Evolutionary conservation across 2,888 invertebrate genomes (phyloP).

Genomic region (Sinhomidia bicolor): DNA sequence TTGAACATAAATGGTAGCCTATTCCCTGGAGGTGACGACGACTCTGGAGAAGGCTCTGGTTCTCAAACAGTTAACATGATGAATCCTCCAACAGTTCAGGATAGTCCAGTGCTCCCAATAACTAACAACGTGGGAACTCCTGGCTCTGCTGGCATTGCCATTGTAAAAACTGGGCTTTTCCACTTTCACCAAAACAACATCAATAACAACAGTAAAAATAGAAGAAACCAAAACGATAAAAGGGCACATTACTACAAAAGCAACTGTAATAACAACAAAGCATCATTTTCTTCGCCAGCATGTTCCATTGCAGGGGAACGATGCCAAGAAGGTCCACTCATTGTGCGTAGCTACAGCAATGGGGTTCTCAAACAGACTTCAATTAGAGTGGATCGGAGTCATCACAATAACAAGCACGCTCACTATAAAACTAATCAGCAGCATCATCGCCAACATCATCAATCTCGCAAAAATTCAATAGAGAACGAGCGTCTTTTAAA

Average conservation of each 20-base stretch:
- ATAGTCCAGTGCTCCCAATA: background rate
- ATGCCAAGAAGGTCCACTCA: constrained; percentile 30
- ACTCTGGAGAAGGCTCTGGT: constrained; percentile 4
- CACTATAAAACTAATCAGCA: background rate
- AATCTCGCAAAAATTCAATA: background rate
- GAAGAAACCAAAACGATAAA: background rate
- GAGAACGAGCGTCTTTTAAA: background rate
- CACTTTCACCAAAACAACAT: constrained; percentile 5
- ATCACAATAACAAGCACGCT: background rate
- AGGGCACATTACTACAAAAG: background rate
- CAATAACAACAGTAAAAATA: constrained; percentile 7
- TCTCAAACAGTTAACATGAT: constrained; percentile 29
- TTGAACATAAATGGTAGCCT: constrained; percentile 56
- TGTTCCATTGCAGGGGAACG: background rate
- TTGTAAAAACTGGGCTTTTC: background rate
- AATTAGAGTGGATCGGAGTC: background rate
- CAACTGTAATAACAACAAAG: background rate
- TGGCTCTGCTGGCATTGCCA: background rate
- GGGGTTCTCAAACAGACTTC: constrained; percentile 51
- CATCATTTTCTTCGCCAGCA: background rate
- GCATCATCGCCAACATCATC: background rate
- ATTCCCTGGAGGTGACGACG: background rate
- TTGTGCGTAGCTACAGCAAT: constrained; percentile 57
- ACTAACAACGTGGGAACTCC: background rate
- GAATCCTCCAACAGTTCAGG: background rate